phyloP scores from a whole-genome alignment of 2,888 invertebrate species.

The Labia minor region DNA sequence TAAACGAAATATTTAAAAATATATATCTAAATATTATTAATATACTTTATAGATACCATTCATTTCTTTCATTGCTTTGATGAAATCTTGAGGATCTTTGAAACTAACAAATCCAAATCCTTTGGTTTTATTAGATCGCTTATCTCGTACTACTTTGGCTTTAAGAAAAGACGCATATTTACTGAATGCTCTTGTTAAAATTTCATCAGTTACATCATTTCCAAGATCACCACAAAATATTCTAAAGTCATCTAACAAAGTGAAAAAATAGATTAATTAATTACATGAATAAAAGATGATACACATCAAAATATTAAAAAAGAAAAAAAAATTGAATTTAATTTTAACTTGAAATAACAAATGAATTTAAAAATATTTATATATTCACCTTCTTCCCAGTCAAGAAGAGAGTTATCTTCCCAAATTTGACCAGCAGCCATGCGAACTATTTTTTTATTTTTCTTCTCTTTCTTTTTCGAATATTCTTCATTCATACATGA shows the following conservation, averaged over 20 bases:
- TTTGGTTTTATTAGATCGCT: constrained; percentile 93
- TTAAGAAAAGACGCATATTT: constrained; percentile 86
- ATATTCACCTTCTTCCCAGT: constrained; percentile 77
- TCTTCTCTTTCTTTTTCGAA: constrained; percentile 41
- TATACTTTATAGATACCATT: constrained; percentile 59
- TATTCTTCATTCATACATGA: not conserved
- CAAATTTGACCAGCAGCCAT: constrained; percentile 90
- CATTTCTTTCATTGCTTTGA: constrained; percentile 98
- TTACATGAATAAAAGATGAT: too few relatives aligned
- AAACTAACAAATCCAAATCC: constrained; percentile 99
- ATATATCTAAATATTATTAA: constrained; percentile 8
- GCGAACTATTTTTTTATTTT: constrained; percentile 65
- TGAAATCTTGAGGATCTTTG: constrained; percentile 94
- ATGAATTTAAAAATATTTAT: not conserved
- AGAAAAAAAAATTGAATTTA: constrained; percentile 19
- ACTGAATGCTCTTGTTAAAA: constrained; percentile 89
- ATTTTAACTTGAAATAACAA: too few relatives aligned
- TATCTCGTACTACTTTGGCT: constrained; percentile 92
- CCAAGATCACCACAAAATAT: constrained; percentile 99
- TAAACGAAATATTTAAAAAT: constrained; percentile 30
- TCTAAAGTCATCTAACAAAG: constrained; percentile 73
- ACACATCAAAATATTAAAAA: too few relatives aligned
- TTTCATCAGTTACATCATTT: constrained; percentile 97
- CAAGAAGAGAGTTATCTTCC: constrained; percentile 88
- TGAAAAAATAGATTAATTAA: constrained; percentile 13